phyloP scores from a whole-genome alignment of 2,888 invertebrate genomes.

The Nyleta sp. region DNA sequence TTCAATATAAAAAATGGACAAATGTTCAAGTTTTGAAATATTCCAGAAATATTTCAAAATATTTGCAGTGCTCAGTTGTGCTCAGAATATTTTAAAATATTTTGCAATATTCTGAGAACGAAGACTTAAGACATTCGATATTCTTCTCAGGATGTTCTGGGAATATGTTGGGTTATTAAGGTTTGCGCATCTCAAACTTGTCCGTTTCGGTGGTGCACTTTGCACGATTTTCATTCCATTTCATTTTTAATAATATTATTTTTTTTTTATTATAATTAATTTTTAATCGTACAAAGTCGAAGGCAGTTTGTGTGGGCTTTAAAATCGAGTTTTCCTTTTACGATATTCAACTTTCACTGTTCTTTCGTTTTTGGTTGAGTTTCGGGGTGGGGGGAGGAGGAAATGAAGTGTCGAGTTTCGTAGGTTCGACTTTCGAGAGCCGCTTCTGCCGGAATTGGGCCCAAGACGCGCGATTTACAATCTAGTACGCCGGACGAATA shows the following conservation, averaged over 20 bases:
- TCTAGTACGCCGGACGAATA: constrained; percentile 83
- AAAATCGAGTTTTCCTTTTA: constrained; percentile 15
- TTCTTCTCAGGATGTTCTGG: no score
- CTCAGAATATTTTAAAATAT: no score
- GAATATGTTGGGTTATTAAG: no score
- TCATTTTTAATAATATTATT: neutral
- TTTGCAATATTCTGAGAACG: no score
- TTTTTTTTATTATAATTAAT: constrained; percentile 7
- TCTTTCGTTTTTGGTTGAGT: constrained; percentile 4
- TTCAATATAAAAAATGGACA: no score
- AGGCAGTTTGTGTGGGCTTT: constrained; percentile 45
- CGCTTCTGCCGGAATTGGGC: constrained; percentile 50
- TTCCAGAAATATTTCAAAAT: no score
- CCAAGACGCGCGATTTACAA: constrained; percentile 78
- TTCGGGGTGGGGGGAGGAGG: constrained; percentile 19
- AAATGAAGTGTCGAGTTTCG: constrained; percentile 52
- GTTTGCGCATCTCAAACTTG: constrained; percentile 30
- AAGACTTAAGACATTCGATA: no score
- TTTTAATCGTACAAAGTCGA: constrained; percentile 36
- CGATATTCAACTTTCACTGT: neutral
- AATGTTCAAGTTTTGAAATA: no score
- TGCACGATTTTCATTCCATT: constrained; percentile 26
- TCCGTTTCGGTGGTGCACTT: constrained; percentile 22
- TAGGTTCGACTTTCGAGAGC: constrained; percentile 50
- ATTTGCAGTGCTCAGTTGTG: no score